These are phyloP conservation scores for Serilophus lunatus DNA, from an alignment of 2,113 vertebrate species.

Conservation along the genomic window DNA sequence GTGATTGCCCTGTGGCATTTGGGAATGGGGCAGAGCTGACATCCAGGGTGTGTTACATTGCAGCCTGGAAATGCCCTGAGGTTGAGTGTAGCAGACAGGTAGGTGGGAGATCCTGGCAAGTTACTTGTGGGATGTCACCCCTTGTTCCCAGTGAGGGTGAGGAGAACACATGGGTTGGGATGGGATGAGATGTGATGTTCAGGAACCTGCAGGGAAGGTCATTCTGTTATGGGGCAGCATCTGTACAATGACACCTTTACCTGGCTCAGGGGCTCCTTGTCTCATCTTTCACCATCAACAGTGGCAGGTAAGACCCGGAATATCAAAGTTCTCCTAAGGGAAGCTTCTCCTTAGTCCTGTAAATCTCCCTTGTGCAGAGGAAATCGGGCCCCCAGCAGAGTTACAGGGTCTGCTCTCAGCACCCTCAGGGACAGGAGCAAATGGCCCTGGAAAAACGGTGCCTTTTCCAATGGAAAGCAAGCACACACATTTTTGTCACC, in stretches of 20 bases:
- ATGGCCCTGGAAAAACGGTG: not conserved
- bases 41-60: not conserved
- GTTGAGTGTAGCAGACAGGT: too few species aligned
- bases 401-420: not conserved
- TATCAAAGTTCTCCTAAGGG: not conserved
- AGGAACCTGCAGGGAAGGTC: not conserved
- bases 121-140: not conserved
- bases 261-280: not conserved
- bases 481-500: not conserved
- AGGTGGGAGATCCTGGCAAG: not conserved
- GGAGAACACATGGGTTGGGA: not conserved
- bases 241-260: not conserved
- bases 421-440: not conserved
- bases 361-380: not conserved
- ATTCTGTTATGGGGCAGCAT: not conserved
- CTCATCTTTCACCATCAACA: not conserved
- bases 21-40: rapidly evolving
- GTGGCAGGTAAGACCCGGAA: not conserved
- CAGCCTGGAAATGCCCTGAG: not conserved
- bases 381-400: not conserved
- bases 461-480: not conserved
- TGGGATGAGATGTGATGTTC: not conserved
- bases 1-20: not conserved
- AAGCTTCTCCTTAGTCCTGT: not conserved
- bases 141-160: not conserved